phyloP scores from a whole-genome alignment of 2,888 invertebrate species.

The Agrotis segetum region DNA sequence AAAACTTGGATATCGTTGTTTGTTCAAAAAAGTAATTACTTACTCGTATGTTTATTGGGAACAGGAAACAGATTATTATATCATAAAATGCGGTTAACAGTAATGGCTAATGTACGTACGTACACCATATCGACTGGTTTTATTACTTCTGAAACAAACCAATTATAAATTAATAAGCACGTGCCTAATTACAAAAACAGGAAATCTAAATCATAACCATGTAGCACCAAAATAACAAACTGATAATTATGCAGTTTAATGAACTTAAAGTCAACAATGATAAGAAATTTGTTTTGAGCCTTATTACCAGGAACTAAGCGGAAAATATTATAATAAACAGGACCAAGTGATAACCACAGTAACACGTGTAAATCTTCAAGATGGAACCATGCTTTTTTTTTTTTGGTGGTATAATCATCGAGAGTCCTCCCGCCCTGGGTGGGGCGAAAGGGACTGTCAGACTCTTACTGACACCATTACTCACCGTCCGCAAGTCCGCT shows the following conservation, averaged over 20 bases:
- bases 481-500: too few relatives aligned
- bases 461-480: too few relatives aligned
- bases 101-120: too few relatives aligned
- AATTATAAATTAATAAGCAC: background rate
- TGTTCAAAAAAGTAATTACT: too few relatives aligned
- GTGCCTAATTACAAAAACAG: background rate
- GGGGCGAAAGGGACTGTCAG: too few relatives aligned
- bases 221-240: background rate
- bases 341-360: background rate
- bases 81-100: background rate
- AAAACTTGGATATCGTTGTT: conserved; percentile 1
- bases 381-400: too few relatives aligned
- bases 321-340: background rate
- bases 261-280: background rate
- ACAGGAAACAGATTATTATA: background rate
- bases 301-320: background rate
- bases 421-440: too few relatives aligned
- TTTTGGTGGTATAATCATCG: too few relatives aligned
- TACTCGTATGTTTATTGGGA: too few relatives aligned
- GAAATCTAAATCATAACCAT: background rate
- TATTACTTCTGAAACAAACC: too few relatives aligned
- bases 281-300: background rate
- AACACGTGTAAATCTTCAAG: too few relatives aligned
- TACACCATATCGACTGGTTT: too few relatives aligned
- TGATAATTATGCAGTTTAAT: background rate